Percentiles rank a stretch among this genome's conserved stretches.
phyloP scores from a whole-genome alignment of 2,888 invertebrate species.

The Anodontia alba region DNA sequence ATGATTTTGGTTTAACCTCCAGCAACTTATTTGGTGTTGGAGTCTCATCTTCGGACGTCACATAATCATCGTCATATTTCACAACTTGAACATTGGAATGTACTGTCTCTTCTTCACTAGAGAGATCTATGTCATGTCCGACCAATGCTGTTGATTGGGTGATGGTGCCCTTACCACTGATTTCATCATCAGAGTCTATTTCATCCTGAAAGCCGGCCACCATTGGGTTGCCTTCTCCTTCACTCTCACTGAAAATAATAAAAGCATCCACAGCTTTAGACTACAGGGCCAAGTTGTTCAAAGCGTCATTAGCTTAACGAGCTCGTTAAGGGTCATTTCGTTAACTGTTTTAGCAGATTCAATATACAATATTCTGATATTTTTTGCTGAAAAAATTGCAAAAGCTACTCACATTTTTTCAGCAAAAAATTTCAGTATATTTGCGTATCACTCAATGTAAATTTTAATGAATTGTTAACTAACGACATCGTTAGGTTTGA shows the following conservation, averaged over 20 bases:
- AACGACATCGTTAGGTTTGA: no score
- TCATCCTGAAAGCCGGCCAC: constrained; percentile 94
- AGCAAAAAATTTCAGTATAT: no score
- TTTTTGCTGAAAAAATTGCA: no score
- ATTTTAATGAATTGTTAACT: no score
- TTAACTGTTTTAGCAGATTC: no score
- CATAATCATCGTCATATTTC: constrained; percentile 46
- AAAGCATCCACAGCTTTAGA: not conserved
- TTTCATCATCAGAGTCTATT: constrained; percentile 89
- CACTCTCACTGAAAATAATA: constrained; percentile 71
- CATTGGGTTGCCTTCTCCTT: constrained; percentile 82
- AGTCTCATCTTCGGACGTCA: constrained; percentile 58
- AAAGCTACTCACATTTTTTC: no score
- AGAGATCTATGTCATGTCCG: constrained; percentile 65
- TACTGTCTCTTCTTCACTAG: constrained; percentile 68
- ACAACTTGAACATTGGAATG: constrained; percentile 48
- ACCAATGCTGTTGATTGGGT: constrained; percentile 22
- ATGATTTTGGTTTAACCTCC: constrained; percentile 26
- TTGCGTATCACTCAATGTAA: no score
- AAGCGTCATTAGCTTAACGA: no score
- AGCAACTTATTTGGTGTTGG: not conserved
- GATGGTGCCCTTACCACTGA: constrained; percentile 24
- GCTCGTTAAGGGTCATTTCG: no score
- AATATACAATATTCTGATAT: no score
- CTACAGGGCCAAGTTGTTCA: not conserved